Evolutionary conservation across 2,113 vertebrate genomes (phyloP).

Genomic region (Platichthys flesus): DNA sequence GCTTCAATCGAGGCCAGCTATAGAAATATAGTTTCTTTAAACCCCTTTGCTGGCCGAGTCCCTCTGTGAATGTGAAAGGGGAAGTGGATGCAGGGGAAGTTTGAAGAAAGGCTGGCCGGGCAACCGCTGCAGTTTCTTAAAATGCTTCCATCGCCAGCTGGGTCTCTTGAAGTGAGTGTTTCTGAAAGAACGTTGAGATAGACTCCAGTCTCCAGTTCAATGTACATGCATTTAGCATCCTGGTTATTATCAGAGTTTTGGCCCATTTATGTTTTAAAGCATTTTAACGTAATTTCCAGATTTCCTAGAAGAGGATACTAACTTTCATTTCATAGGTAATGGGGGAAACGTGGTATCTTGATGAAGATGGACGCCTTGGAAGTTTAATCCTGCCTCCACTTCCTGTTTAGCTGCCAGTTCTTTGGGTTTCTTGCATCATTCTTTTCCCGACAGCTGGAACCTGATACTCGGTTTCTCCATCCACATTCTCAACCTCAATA

Average conservation of each 20-base stretch:
- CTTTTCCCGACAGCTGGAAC: too few relatives aligned
- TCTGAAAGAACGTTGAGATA: background rate
- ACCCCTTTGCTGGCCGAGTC: constrained; percentile 50
- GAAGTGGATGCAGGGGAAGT: constrained; percentile 57
- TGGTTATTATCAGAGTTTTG: too few relatives aligned
- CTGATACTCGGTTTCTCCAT: too few relatives aligned
- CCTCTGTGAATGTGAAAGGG: constrained; percentile 53
- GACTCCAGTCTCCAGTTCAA: background rate
- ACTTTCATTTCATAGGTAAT: too few relatives aligned
- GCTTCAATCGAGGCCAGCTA: constrained; percentile 58
- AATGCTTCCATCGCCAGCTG: constrained; percentile 41
- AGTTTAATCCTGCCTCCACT: background rate
- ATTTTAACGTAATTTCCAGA: too few relatives aligned
- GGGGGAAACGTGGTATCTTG: background rate
- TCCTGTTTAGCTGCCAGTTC: too few relatives aligned
- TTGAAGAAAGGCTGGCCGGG: constrained; percentile 50
- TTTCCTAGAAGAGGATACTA: too few relatives aligned
- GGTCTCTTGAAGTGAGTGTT: constrained; percentile 31
- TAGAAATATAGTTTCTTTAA: constrained; percentile 69
- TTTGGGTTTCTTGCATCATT: too few relatives aligned
- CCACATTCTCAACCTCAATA: too few relatives aligned
- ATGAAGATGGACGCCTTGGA: background rate
- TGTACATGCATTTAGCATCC: background rate
- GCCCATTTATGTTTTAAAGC: too few relatives aligned
- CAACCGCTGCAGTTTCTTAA: constrained; percentile 59